Conservation (phyloP, 2,888 invertebrate species). For the Scrobipalpa costella region DNA sequence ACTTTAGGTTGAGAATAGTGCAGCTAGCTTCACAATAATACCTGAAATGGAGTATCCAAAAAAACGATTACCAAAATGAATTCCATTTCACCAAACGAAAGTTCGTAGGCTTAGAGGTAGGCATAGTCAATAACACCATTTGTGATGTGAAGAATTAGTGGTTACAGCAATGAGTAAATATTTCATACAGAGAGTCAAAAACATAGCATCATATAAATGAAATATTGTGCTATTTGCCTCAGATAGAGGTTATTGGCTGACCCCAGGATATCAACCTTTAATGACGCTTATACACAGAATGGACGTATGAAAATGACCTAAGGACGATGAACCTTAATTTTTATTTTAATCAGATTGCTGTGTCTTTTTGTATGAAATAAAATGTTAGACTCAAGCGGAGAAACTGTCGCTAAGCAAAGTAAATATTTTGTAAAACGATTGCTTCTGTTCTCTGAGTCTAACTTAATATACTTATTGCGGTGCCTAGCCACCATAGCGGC, state of each 20-base stretch:
- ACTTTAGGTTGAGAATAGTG: neutral
- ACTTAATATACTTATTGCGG: too few relatives aligned
- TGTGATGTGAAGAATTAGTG: neutral
- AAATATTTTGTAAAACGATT: too few relatives aligned
- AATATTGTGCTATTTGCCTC: neutral
- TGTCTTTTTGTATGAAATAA: neutral
- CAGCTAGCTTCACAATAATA: neutral
- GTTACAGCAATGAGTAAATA: neutral
- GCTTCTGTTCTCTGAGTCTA: too few relatives aligned
- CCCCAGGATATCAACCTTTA: too few relatives aligned
- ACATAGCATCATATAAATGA: neutral
- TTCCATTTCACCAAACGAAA: neutral
- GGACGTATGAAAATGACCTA: neutral
- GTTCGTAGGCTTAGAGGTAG: conserved; percentile 18
- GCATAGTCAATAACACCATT: neutral
- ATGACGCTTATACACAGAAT: neutral
- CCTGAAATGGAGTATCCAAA: neutral
- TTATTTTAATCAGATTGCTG: neutral
- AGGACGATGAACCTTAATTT: neutral
- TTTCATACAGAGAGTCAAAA: conserved; percentile 1
- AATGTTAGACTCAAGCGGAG: neutral
- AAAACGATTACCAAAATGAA: neutral
- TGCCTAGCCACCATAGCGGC: too few relatives aligned
- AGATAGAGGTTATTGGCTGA: too few relatives aligned
- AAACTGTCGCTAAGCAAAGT: too few relatives aligned